Evolutionary conservation across 1,140 invertebrate genomes (phyloP), one percentile per base, ranked within the genome.

Genomic region (Drosophila azteca): DNA sequence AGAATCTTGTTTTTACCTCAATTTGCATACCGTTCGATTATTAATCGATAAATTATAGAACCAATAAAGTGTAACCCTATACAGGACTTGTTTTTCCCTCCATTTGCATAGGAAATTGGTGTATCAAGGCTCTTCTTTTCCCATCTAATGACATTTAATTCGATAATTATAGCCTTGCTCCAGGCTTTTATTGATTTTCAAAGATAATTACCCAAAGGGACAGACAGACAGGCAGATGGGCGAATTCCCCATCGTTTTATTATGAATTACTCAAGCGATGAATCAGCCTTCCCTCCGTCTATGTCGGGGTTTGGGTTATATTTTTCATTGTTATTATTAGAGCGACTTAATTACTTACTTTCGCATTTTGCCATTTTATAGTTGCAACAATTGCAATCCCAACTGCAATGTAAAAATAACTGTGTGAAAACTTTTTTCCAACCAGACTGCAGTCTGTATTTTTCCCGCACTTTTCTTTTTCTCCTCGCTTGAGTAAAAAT

Each of bases 311-410:
- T 66, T 17, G 24, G 45, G 13, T 39, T 35, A 35, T 35, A 35
- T 3, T 35, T 20, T 20, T 20, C 0, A 35, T 35, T 35, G 11
- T n/a, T 60, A 55, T 79, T 50, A 74, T 79, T 79, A 74, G 17
- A 26, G 53, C 26, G 35, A 44, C 29, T 74, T 49, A 80, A 65
- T 80, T 79, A 54, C 55, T 50, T 49, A 60, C 77, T 39, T 39
- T 39, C 65, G 48, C 65, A 65, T 48, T 79, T 79, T 59, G 70
- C 20, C 43, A 39, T 54, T 29, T 48, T 29, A 50, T 20, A 48
- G 26, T 31, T 31, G 29, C 8, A 31, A 31, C 29, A 17, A 48
- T 35, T 13, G 35, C 35, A 39, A 39, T 11, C 13, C 35, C 20
- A 59, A 41, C 44, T n/a, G n/a, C n/a, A n/a, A n/a, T n/a, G n/a